Percentiles rank a stretch among this genome's conserved stretches.
Evolutionary conservation across 2,888 invertebrate genomes (phyloP).

Genomic region (Alcis repandata): DNA sequence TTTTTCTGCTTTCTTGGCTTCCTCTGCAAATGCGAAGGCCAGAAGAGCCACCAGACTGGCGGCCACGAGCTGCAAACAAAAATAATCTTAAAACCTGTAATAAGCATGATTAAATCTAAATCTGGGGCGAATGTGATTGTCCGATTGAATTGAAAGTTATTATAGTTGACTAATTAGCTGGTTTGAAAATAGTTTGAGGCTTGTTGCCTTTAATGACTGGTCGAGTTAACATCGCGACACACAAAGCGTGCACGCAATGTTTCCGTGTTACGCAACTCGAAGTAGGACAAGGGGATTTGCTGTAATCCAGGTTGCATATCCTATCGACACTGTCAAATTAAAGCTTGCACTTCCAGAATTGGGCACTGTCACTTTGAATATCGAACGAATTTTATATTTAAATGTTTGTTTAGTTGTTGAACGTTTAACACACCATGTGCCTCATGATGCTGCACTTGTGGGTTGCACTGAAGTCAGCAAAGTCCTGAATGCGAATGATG

Average conservation of each 20-base stretch:
- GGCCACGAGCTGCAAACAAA: constrained; percentile 83
- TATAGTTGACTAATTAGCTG: constrained; percentile 64
- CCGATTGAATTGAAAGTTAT: constrained; percentile 59
- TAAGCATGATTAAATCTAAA: constrained; percentile 38
- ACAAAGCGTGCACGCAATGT: constrained; percentile 64
- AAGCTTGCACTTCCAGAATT: constrained; percentile 54
- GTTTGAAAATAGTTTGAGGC: constrained; percentile 57
- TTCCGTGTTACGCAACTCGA: constrained; percentile 70
- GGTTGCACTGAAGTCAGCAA: constrained; percentile 86
- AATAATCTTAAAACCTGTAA: constrained; percentile 27
- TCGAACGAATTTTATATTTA: constrained; percentile 9
- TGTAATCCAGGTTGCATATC: constrained; percentile 44
- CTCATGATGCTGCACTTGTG: constrained; percentile 84
- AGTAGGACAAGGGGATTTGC: constrained; percentile 61
- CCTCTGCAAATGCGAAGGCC: constrained; percentile 87
- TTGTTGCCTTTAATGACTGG: constrained; percentile 60
- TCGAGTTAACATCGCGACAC: constrained; percentile 62
- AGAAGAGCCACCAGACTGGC: constrained; percentile 88
- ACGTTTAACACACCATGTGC: constrained; percentile 81
- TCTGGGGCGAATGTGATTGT: constrained; percentile 56
- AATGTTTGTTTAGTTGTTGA: not conserved
- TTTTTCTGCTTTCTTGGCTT: constrained; percentile 86
- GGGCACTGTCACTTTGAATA: constrained; percentile 61
- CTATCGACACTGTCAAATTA: constrained; percentile 33
- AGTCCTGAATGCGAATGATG: constrained; percentile 87